Percentiles rank a stretch among this genome's conserved stretches.
phyloP scores from a whole-genome alignment of 2,797 vertebrate genomes.

The Sebastes hopkinsi region DNA sequence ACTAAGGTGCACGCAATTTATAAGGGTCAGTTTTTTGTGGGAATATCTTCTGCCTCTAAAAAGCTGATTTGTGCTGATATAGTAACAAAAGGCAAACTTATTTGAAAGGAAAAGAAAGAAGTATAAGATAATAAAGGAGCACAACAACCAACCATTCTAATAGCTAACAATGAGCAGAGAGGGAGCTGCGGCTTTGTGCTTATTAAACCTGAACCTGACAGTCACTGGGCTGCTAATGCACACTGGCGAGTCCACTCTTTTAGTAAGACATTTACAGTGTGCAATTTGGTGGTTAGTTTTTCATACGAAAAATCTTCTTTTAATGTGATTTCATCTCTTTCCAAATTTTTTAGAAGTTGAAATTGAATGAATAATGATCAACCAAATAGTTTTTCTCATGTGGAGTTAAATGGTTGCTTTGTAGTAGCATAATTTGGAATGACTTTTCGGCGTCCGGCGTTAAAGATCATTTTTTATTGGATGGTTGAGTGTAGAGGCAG shows the following conservation, averaged over 20 bases:
- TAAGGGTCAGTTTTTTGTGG: background rate
- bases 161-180: background rate
- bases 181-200: background rate
- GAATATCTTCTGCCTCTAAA: background rate
- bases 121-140: background rate
- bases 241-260: background rate
- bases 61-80: background rate
- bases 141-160: background rate
- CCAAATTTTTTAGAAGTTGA: too few relatives aligned
- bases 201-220: background rate
- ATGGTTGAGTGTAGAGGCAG: background rate
- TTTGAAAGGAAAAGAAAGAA: background rate
- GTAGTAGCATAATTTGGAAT: background rate
- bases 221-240: background rate
- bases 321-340: background rate
- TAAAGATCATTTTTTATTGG: background rate
- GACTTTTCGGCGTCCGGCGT: background rate
- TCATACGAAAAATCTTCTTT: background rate
- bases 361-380: background rate
- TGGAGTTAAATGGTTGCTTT: background rate
- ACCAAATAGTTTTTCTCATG: background rate
- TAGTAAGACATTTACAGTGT: background rate
- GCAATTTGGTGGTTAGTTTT: background rate
- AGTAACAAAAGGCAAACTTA: background rate
- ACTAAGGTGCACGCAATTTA: background rate